These are phyloP conservation scores for Anabas testudineus DNA, from an alignment of 2,797 vertebrate species.

Conservation along the genomic window DNA sequence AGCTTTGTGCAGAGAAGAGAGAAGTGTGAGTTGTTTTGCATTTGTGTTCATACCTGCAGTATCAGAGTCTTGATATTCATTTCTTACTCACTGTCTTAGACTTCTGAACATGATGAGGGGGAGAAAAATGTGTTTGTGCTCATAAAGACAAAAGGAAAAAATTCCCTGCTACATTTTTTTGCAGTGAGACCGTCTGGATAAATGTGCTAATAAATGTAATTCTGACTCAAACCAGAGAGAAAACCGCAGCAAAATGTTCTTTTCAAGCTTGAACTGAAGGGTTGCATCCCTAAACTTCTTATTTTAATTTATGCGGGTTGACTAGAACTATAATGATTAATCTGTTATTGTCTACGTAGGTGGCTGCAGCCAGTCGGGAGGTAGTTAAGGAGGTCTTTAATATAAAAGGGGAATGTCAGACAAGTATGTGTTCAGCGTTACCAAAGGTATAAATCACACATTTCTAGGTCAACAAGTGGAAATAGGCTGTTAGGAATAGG, in stretches of 20 bases:
- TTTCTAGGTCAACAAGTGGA: constrained; percentile 12
- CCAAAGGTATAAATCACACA: constrained; percentile 20
- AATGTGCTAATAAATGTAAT: not conserved
- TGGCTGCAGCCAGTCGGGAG: not conserved
- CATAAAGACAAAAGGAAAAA: not conserved
- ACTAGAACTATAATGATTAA: not conserved
- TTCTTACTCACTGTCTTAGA: not conserved
- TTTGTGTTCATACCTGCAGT: constrained; percentile 10
- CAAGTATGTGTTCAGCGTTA: constrained; percentile 9
- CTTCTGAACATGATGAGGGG: not conserved
- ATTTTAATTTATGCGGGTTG: not conserved
- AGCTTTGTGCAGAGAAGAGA: constrained; percentile 10
- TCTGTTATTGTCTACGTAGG: constrained; percentile 5
- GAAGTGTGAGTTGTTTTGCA: constrained; percentile 4
- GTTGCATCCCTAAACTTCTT: not conserved
- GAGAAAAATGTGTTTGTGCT: not conserved
- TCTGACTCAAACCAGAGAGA: not conserved
- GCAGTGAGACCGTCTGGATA: not conserved
- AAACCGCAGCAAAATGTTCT: not conserved
- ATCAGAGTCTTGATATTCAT: no score
- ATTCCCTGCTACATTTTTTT: not conserved
- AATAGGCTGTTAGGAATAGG: constrained; percentile 24
- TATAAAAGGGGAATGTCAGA: constrained; percentile 31
- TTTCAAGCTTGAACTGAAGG: not conserved
- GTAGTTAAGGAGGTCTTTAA: constrained; percentile 3